Base-by-base conservation (phyloP, 2,888 invertebrate genomes). In the Tanypteryx hageni region DNA sequence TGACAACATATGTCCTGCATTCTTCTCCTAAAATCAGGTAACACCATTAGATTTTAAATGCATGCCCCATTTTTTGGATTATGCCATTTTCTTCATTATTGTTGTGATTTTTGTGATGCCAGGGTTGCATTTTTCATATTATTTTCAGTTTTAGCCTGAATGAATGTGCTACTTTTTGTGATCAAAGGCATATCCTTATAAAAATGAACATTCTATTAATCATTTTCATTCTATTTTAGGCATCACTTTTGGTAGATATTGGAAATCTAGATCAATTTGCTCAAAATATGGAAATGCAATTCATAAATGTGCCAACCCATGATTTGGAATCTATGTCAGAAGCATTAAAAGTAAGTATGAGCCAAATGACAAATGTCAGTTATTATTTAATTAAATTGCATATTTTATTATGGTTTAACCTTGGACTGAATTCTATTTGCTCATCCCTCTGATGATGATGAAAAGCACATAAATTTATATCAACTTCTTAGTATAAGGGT, bases 311-410 rank as follows among this genome's bases (percentile, higher is more conserved):
- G 93, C 97, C 98, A 27, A 96, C 96, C 93, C 96, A 97, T 94
- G 97, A 96, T 94, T 96, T 97, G 94, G 96, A 96, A 93, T 96
- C 96, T 92, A 97, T 98, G 97, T 96, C 97, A 93, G 95, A 96
- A 92, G 97, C 97, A 93, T 96, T 98, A 83, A 96, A 96, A 97
- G 98, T 98, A 95, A 97, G 96, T 95, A 93, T 93, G 94, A 92
- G 93, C 93, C 92, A 92, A 93, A 93, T 92, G 92, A 93, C 93
- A 93, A 94, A 93, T 84, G 93, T 57, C 92, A 92, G 93, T 92
- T 92, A 84, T 18, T 57, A 85, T 64, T 8, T 85, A 14, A 11
- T 59, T 59, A 59, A 9, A 59, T 59, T 14, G 9, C 59, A 59
- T 59, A 59, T 59, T 59, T 44, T 5, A 5, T 5, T 44, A 44